Base-by-base conservation (phyloP, 2,113 vertebrate genomes). In the Colossoma macropomum region DNA sequence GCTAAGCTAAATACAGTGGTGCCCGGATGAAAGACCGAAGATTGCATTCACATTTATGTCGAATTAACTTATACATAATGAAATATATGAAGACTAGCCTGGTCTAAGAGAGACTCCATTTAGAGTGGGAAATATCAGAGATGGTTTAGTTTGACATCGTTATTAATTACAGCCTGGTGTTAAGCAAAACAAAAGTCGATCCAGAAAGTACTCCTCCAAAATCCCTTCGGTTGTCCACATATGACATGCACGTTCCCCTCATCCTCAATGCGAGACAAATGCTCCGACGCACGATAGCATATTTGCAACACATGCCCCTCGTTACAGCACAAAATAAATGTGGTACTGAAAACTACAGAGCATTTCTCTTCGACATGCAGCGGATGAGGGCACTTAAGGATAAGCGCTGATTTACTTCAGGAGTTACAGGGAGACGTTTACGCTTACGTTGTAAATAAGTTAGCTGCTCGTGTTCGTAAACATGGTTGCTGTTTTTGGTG, bases 241-340 rank as follows among this genome's bases (percentile, higher is more conserved):
- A 32, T 71, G 76, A 89, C 87, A 91, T 87, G 86, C 88, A 85
- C 80, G 88, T 89, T 83, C 84, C 34, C 52, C 45, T 84, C 76
- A 81, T 81, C 86, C 84, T 79, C 75, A 85, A 86, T 82, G 87
- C 28, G 30, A 86, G 62, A 89, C 78, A 81, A 84, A 86, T 77
- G 63, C 63, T 80, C 19, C 21, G 84, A 80, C 75, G 86, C 88
- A 76, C 84, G 84, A 74, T 32, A 86, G 10, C 89, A 91, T 90
- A 88, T 93, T 94, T 92, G 62, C 56, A 92, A 91, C 94, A 94
- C 90, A 93, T 94, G 93, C 80, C 72, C 56, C 86, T 85, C 68
- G 74, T 87, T 87, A 82, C 28, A 84, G 84, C 38, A 79, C 69
- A 48, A 85, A 89, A 88, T 83, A 41, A 84, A 88, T 79, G 78